These are phyloP conservation scores for Popillia japonica DNA, from an alignment of 1,140 invertebrate species.

Conservation along the genomic window DNA sequence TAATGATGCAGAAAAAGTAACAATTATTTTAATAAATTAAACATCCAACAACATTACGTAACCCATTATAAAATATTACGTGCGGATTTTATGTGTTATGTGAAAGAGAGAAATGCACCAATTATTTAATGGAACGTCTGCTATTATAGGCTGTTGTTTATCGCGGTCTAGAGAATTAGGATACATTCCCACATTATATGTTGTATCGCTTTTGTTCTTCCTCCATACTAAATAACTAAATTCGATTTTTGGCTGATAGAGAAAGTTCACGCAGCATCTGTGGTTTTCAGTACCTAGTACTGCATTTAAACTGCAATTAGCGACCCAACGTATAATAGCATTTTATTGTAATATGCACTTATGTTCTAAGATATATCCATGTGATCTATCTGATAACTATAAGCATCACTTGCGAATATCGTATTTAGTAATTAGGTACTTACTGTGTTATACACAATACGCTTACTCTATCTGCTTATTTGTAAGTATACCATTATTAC, in stretches of 20 bases:
- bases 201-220: conserved; percentile 19
- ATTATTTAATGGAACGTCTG: not conserved
- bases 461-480: no score
- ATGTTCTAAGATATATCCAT: no score
- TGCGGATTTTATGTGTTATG: not conserved
- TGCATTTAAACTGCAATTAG: not conserved
- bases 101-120: conserved; percentile 17
- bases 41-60: not conserved
- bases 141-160: not conserved
- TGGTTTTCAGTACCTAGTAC: not conserved
- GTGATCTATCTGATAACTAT: no score
- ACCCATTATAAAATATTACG: conserved; percentile 10
- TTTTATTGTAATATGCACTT: no score
- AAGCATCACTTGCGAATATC: no score
- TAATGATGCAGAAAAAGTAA: not conserved
- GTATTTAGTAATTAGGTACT: no score
- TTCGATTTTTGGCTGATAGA: conserved; percentile 4
- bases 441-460: no score
- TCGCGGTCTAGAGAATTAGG: conserved; percentile 26
- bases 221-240: not conserved
- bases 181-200: conserved; percentile 12
- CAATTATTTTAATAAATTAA: not conserved
- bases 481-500: no score
- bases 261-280: not conserved
- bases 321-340: not conserved